A percentile compares a stretch with the other conserved stretches of the same genome.
Conservation (phyloP, 92 coral and sea anemone species). For the Chrysogorgia sp. region DNA sequence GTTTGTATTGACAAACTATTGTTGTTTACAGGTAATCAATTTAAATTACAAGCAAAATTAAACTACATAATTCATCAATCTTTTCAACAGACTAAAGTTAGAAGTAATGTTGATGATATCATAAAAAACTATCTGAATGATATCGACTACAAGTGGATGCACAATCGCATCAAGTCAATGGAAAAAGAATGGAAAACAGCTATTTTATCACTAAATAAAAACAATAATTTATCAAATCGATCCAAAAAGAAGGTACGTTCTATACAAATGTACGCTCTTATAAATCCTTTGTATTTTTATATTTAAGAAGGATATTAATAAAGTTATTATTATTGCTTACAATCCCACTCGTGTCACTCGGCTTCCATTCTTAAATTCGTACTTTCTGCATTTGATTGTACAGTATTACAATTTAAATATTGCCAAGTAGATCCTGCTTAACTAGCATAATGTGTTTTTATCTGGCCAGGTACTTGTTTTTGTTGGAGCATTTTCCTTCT, state of each 20-base stretch:
- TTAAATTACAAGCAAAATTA: too few species aligned
- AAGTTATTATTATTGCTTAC: too few species aligned
- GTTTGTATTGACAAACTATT: conserved; percentile 2
- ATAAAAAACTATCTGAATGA: conserved; percentile 34
- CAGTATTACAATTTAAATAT: neutral
- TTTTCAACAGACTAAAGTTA: conserved; percentile 18
- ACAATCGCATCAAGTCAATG: conserved; percentile 66
- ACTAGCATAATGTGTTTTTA: neutral
- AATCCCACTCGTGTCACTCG: too few species aligned
- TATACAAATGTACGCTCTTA: too few species aligned
- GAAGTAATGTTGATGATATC: neutral
- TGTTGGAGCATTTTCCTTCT: conserved; percentile 72
- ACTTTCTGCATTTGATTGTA: neutral
- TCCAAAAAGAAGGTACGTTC: conserved; percentile 23
- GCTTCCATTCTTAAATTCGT: too few species aligned
- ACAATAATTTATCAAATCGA: conserved; percentile 10
- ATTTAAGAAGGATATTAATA: too few species aligned
- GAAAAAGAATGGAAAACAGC: conserved; percentile 69
- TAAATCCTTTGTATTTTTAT: too few species aligned
- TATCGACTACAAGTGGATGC: conserved; percentile 67
- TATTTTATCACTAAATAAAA: conserved; percentile 16
- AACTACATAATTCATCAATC: too few species aligned
- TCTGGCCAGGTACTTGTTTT: conserved; percentile 67
- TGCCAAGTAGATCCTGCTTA: neutral
- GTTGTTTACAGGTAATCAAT: neutral